Conservation (phyloP, 2,888 invertebrate genomes). For the Hetaerina titia region DNA sequence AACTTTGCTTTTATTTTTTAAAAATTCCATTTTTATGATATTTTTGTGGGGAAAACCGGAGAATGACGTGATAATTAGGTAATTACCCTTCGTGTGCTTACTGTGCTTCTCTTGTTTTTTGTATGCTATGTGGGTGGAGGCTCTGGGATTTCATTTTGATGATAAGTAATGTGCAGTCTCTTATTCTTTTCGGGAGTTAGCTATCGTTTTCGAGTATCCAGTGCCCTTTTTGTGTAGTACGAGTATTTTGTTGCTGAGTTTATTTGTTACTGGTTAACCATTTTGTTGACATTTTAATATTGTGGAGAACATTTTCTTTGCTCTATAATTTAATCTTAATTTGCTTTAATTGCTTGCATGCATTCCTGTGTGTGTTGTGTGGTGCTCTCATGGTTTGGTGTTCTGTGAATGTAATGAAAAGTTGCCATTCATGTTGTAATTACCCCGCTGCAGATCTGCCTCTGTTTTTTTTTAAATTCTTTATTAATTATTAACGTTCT, state of each 20-base stretch:
- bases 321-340: background rate
- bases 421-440: background rate
- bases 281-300: background rate
- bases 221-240: background rate
- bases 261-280: background rate
- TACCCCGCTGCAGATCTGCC: background rate
- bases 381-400: background rate
- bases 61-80: too few relatives aligned
- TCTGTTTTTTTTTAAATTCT: background rate
- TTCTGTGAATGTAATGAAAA: background rate
- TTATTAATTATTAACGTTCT: background rate
- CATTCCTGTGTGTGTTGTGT: background rate
- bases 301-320: background rate
- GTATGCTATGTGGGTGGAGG: too few relatives aligned
- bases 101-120: too few relatives aligned
- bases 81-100: too few relatives aligned
- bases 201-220: background rate
- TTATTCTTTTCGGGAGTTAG: too few relatives aligned
- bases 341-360: background rate
- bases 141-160: too few relatives aligned
- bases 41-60: too few relatives aligned
- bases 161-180: too few relatives aligned
- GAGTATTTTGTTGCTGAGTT: background rate
- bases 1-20: too few relatives aligned
- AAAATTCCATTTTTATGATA: too few relatives aligned